Evolutionary conservation across 2,888 invertebrate species (phyloP).

Genomic region (Drosophila testacea): DNA sequence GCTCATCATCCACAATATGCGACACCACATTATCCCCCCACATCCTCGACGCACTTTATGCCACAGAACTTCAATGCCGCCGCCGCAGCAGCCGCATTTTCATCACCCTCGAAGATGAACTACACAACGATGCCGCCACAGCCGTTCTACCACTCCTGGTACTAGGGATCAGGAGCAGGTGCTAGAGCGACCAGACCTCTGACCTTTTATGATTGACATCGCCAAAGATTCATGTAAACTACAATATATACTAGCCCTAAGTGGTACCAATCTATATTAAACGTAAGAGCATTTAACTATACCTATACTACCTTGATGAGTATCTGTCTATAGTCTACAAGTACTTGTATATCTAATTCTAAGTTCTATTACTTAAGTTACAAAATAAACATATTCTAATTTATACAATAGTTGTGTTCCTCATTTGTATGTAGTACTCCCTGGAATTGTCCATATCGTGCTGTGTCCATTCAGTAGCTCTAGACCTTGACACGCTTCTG

Average conservation of each 20-base stretch:
- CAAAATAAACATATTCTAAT: constrained; percentile 34
- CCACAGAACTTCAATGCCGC: constrained; percentile 83
- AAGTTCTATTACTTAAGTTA: constrained; percentile 21
- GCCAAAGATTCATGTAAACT: constrained; percentile 67
- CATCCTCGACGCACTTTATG: constrained; percentile 82
- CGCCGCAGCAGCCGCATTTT: constrained; percentile 72
- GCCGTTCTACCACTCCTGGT: constrained; percentile 75
- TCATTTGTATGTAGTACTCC: constrained; percentile 5
- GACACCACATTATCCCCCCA: constrained; percentile 53
- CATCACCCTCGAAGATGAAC: constrained; percentile 81
- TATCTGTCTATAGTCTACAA: constrained; percentile 2
- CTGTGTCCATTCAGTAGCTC: constrained; percentile 65
- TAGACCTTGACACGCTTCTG: constrained; percentile 83
- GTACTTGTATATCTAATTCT: background rate
- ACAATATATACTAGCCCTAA: constrained; percentile 14
- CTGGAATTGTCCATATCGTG: constrained; percentile 22
- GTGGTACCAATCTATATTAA: constrained; percentile 2
- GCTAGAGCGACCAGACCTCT: constrained; percentile 14
- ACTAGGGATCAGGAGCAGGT: constrained; percentile 34
- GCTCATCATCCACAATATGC: constrained; percentile 62
- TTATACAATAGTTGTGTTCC: constrained; percentile 36
- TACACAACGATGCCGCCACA: constrained; percentile 82
- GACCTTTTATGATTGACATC: constrained; percentile 33
- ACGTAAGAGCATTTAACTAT: constrained; percentile 28
- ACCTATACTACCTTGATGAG: constrained; percentile 1